Evolutionary conservation across 2,797 vertebrate species (phyloP).

Genomic region (Bucorvus abyssinicus): DNA sequence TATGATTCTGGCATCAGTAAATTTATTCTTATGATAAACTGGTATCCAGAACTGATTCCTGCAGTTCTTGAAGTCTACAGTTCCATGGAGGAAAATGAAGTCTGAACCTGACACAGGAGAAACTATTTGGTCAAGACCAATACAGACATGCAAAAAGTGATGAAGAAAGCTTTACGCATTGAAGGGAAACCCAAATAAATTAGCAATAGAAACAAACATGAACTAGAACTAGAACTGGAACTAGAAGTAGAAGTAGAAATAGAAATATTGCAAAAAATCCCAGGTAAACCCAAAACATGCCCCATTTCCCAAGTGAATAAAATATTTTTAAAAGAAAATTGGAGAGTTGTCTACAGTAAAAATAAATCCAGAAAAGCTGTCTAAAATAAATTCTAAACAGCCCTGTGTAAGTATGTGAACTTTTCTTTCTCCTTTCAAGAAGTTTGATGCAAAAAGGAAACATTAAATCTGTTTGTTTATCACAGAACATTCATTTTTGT

Average conservation of each 20-base stretch:
- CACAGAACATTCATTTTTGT: not conserved
- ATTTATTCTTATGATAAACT: not conserved
- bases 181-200: not conserved
- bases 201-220: not conserved
- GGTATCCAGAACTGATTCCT: not conserved
- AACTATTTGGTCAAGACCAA: not conserved
- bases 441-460: not conserved
- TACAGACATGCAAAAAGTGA: not conserved
- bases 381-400: not conserved
- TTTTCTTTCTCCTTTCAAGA: not conserved
- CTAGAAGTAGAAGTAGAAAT: not conserved
- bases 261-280: not conserved
- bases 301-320: not conserved
- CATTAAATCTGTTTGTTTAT: not conserved
- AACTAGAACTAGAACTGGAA: not conserved
- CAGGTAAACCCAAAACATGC: not conserved
- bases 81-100: not conserved
- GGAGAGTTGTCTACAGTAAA: not conserved
- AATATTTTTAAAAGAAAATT: not conserved
- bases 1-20: conserved; percentile 12
- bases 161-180: not conserved
- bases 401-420: not conserved
- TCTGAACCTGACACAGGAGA: not conserved
- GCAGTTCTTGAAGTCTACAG: not conserved
- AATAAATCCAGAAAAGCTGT: not conserved